Percentiles rank a stretch among this genome's conserved stretches.
Conservation (phyloP, 2,888 invertebrate species). For the Calameuta filiformis region DNA sequence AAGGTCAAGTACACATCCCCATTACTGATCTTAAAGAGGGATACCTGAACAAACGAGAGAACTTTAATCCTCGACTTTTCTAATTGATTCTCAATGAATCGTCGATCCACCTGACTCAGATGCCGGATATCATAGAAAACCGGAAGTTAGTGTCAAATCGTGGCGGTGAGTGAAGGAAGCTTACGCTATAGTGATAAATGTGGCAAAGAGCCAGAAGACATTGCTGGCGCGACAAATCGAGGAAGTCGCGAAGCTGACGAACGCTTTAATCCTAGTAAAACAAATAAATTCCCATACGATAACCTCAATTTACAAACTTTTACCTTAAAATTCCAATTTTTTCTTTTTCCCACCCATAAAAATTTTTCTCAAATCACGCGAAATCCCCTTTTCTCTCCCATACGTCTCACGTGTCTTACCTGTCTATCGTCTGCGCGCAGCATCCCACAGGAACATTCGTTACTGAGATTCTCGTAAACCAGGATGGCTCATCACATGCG, state of each 20-base stretch:
- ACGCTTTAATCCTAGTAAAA: conserved; percentile 32
- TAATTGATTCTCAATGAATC: neutral
- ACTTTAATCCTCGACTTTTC: neutral
- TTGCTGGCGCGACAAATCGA: conserved; percentile 43
- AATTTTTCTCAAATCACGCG: neutral
- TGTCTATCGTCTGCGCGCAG: neutral
- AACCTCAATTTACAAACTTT: neutral
- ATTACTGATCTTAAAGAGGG: neutral
- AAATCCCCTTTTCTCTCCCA: neutral
- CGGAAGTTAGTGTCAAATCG: neutral
- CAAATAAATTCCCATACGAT: conserved; percentile 3
- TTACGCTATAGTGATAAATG: conserved; percentile 38
- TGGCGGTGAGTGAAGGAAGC: neutral
- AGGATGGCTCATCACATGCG: conserved; percentile 59
- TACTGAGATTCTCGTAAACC: neutral
- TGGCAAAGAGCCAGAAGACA: conserved; percentile 42
- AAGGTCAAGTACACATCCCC: neutral
- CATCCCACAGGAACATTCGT: neutral
- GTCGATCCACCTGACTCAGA: neutral
- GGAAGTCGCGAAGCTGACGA: conserved; percentile 55
- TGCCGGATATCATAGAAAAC: neutral
- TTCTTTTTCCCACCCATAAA: neutral
- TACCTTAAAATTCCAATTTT: neutral
- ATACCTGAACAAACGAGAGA: neutral
- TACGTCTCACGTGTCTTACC: neutral